Evolutionary conservation across 2,797 vertebrate species (phyloP).

Genomic region (Danio albolineatus): DNA sequence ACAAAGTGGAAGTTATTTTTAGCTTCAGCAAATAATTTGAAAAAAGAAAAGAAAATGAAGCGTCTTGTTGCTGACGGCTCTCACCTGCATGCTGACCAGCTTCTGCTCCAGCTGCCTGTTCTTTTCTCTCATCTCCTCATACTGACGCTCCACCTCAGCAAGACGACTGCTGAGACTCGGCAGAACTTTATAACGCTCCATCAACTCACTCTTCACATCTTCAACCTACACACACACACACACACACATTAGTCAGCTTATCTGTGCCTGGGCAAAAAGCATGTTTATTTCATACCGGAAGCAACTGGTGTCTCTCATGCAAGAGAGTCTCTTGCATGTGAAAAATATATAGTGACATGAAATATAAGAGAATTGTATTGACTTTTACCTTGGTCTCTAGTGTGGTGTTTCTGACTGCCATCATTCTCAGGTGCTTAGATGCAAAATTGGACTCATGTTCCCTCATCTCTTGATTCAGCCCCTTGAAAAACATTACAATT

Average conservation of each 20-base stretch:
- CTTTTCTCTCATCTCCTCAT: conserved; percentile 78
- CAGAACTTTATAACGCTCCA: conserved; percentile 79
- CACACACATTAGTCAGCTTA: not conserved
- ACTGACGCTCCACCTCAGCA: conserved; percentile 74
- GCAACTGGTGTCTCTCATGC: conserved; percentile 7
- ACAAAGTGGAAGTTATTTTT: conserved; percentile 15
- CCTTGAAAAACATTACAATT: conserved; percentile 75
- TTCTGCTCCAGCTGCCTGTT: conserved; percentile 80
- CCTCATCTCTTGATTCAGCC: conserved; percentile 93
- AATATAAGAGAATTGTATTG: not conserved
- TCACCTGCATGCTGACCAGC: conserved; percentile 78
- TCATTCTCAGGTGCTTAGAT: conserved; percentile 91
- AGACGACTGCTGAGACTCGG: conserved; percentile 78
- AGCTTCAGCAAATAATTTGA: conserved; percentile 12
- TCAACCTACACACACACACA: conserved; percentile 72
- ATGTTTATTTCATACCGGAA: conserved; percentile 22
- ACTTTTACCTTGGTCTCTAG: conserved; percentile 89
- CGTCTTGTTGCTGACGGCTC: not conserved
- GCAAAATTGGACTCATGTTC: conserved; percentile 91
- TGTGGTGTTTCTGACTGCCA: conserved; percentile 87
- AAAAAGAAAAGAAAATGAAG: not conserved
- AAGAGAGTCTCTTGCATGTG: not conserved
- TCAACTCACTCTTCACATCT: conserved; percentile 77
- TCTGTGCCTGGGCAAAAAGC: conserved; percentile 1
- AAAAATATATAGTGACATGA: not conserved